Base-by-base conservation (phyloP, 2,797 vertebrate species). In the Kryptolebias ocellatus region DNA sequence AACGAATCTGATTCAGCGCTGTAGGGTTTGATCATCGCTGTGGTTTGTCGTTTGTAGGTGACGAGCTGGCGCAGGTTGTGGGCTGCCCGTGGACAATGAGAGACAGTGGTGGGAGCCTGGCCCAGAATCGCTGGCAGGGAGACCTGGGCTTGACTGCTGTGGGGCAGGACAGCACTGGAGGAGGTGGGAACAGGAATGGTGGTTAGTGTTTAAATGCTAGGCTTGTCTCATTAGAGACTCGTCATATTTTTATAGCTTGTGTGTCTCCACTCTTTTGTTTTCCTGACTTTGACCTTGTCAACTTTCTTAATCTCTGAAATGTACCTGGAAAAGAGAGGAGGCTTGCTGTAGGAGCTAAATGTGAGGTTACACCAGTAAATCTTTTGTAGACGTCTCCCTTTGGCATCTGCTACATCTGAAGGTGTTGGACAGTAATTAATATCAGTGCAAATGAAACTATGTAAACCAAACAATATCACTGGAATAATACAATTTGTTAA, bases 11-110 rank as follows among this genome's bases (percentile, higher is more conserved):
- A 44, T 42, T 45, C 50, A 44, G 18, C 16, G 4, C 44, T 45
- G 14, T 45, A 17, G 5, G 44, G 4, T 37, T 54, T 9, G 29
- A 45, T 18, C 31, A 14, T 51, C 2, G 2, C 46, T 0, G 18
- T 49, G 20, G 12, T 68, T 24, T 45, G 16, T 27, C 42, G 71
- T 58, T 69, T 79, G 70, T 27, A 94, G 93, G 90, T 85, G 89
- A 90, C 91, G 89, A 92, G 91, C 94, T 95, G 94, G 94, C 94
- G 93, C 93, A 94, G 87, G 92, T 94, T 5, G 94, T 92, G 88
- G 89, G 92, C 79, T 93, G 93, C 84, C 84, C 91, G 92, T 94
- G 94, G 94, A 94, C 92, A 80, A 95, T 95, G 94, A 91, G 94
- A 90, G 94, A 94, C 89, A 91, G 93, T 86, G 93, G 94, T 58